These are phyloP conservation scores for Eudyptes chrysolophus DNA, from an alignment of 2,113 vertebrate genomes.

Conservation along the genomic window DNA sequence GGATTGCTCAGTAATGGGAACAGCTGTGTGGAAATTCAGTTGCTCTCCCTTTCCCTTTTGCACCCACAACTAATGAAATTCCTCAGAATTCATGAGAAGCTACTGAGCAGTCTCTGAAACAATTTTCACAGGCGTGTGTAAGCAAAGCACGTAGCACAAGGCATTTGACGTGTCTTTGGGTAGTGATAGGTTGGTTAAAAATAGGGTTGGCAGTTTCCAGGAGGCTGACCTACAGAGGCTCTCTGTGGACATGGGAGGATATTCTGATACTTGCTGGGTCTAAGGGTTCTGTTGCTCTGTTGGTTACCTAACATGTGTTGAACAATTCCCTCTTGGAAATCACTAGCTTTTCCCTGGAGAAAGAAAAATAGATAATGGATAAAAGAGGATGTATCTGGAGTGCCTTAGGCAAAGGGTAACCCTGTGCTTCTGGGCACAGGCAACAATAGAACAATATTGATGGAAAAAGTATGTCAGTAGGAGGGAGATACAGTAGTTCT, in stretches of 20 bases:
- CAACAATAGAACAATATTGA: neutral
- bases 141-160: neutral
- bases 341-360: neutral
- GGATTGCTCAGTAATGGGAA: neutral
- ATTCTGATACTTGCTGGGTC: neutral
- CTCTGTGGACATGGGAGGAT: neutral
- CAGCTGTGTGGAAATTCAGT: neutral
- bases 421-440: neutral
- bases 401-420: neutral
- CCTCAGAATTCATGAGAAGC: neutral
- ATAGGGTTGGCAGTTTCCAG: neutral
- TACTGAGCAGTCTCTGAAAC: neutral
- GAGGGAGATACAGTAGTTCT: neutral
- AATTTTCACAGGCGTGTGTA: neutral
- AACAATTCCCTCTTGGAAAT: neutral
- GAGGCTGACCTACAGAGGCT: neutral
- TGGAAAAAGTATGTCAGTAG: neutral
- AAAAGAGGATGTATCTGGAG: neutral
- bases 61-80: neutral
- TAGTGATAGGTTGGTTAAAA: neutral
- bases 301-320: neutral
- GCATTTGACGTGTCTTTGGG: neutral
- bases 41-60: neutral
- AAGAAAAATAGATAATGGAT: neutral
- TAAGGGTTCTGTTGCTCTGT: neutral